These are phyloP conservation scores for Solen grandis DNA, from an alignment of 1,140 invertebrate species.

Conservation along the genomic window DNA sequence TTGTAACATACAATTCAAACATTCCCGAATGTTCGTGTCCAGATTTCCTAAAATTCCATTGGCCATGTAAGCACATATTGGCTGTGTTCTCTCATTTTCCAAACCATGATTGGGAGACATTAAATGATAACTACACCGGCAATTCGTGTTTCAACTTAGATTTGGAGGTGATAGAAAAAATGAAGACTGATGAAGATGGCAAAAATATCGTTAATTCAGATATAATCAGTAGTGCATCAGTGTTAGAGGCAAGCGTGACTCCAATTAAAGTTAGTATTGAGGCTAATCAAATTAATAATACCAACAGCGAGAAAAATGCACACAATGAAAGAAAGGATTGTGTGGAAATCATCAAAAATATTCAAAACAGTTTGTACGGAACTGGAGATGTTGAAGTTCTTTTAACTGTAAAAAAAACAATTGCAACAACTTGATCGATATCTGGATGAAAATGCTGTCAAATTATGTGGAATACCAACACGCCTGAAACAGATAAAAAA, in stretches of 20 bases:
- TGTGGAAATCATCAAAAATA: background rate
- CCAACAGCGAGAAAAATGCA: background rate
- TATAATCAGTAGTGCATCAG: background rate
- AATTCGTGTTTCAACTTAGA: conserved; percentile 4
- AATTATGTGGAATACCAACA: no score
- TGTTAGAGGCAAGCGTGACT: background rate
- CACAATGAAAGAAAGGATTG: background rate
- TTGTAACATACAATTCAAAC: background rate
- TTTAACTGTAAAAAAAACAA: no score
- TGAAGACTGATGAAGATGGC: no score
- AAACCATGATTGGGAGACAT: background rate
- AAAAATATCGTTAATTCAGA: no score
- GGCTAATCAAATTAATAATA: background rate
- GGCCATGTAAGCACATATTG: conserved; percentile 44
- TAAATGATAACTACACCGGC: background rate
- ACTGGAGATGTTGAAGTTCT: no score
- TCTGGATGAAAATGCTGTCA: no score
- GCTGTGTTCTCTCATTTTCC: conserved; percentile 7
- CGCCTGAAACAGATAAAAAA: no score
- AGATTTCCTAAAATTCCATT: background rate
- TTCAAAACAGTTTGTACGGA: background rate
- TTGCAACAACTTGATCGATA: no score
- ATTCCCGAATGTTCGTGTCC: conserved; percentile 17
- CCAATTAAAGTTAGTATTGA: background rate
- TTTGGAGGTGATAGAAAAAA: background rate